A percentile compares a stretch with the other conserved stretches of the same genome.
These are phyloP conservation scores for Neogale vison DNA, from an alignment of 2,113 vertebrate genomes.

Conservation along the genomic window DNA sequence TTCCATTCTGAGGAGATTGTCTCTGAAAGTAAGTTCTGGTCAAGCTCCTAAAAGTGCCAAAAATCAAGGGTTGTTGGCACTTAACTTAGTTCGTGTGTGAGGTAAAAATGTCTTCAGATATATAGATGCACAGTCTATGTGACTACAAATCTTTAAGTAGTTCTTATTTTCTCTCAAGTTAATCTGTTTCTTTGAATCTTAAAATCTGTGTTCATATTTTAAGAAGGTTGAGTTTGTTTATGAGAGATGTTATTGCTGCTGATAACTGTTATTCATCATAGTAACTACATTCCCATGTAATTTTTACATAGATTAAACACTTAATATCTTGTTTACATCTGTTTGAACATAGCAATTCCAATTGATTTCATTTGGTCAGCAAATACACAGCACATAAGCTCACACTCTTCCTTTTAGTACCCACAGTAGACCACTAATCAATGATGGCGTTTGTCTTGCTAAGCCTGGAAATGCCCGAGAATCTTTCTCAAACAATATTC, in stretches of 20 bases:
- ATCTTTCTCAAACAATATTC: conserved; percentile 58
- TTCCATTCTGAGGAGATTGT: not conserved
- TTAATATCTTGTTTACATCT: conserved; percentile 26
- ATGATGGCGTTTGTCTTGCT: conserved; percentile 60
- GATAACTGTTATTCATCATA: not conserved
- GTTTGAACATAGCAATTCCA: conserved; percentile 26
- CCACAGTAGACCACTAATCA: conserved; percentile 37
- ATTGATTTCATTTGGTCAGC: conserved; percentile 20
- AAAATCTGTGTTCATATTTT: conserved; percentile 31
- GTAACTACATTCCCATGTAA: not conserved
- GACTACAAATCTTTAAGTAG: not conserved
- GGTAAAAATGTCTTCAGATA: not conserved
- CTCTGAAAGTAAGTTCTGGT: not conserved
- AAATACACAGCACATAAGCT: conserved; percentile 32
- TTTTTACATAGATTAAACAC: conserved; percentile 11
- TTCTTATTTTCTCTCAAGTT: not conserved
- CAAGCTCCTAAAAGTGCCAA: not conserved
- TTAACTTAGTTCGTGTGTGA: not conserved
- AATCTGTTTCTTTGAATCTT: conserved; percentile 11
- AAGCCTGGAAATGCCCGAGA: conserved; percentile 45
- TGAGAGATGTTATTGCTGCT: not conserved
- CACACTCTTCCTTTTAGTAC: not conserved
- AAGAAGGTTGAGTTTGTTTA: not conserved
- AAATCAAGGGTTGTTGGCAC: not conserved
- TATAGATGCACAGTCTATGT: not conserved